Evolutionary conservation across 1,140 invertebrate species (phyloP).

Genomic region (Chlorops oryzae): DNA sequence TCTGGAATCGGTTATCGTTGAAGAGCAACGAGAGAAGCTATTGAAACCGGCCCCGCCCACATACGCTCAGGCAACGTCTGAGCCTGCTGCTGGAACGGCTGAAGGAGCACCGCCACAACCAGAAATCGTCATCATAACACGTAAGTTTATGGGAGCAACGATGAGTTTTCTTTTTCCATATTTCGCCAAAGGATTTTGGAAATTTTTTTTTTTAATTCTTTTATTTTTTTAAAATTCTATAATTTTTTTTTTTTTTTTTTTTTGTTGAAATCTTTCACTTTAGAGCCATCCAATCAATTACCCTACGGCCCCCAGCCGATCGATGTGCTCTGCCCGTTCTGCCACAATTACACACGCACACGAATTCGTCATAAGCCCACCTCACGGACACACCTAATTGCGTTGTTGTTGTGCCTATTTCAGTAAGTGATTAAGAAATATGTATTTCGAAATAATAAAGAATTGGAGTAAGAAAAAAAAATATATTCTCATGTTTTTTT

Average conservation of each 20-base stretch:
- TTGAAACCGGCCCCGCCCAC: conserved; percentile 26
- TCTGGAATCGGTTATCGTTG: conserved; percentile 18
- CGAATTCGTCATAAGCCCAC: conserved; percentile 50
- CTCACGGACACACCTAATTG: conserved; percentile 57
- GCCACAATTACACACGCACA: conserved; percentile 51
- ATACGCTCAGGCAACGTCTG: conserved; percentile 31
- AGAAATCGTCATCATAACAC: conserved; percentile 33
- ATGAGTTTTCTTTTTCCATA: neutral
- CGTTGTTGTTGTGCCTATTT: conserved; percentile 54
- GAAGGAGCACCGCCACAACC: conserved; percentile 14
- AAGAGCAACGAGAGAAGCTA: conserved; percentile 18
- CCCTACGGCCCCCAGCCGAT: conserved; percentile 49
- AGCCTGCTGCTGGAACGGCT: conserved; percentile 3
- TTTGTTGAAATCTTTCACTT: neutral
- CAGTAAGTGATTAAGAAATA: conserved; percentile 49
- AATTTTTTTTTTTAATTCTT: conserved; percentile 1
- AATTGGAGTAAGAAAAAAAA: neutral
- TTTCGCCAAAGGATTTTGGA: neutral
- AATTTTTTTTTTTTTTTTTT: neutral
- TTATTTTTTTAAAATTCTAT: conserved; percentile 1
- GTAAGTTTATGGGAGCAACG: no score
- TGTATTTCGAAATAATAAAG: no score
- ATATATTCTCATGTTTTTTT: conserved; percentile 7
- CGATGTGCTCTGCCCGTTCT: conserved; percentile 52
- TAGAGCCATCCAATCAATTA: neutral